Evolutionary conservation across 2,797 vertebrate genomes (phyloP).

Genomic region (Lagocephalus sceleratus): DNA sequence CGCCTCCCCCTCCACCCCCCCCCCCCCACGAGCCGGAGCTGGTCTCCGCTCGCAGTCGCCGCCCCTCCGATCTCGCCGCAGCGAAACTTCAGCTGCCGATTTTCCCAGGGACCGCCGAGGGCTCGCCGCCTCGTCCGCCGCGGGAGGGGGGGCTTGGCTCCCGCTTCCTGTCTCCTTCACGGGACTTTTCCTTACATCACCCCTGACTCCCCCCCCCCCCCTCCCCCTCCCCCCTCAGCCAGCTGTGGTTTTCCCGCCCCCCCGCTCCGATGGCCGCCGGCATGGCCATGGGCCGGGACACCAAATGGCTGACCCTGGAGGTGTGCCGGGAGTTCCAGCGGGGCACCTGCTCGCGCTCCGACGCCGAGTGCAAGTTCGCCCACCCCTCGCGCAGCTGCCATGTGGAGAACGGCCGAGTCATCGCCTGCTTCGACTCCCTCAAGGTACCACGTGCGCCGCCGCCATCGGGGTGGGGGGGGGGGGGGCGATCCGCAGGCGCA

Average conservation of each 20-base stretch:
- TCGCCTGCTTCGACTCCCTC: conserved; percentile 98
- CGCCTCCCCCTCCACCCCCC: too few relatives aligned
- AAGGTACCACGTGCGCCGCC: conserved; percentile 86
- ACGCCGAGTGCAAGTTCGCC: conserved; percentile 97
- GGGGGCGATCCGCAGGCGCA: too few relatives aligned
- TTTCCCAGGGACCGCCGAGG: conserved; percentile 60
- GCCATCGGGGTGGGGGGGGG: background rate
- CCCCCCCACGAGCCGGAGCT: conserved; percentile 55
- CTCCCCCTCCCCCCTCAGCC: conserved; percentile 35
- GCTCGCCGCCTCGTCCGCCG: conserved; percentile 28
- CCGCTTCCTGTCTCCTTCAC: conserved; percentile 19
- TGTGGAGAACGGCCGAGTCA: conserved; percentile 97
- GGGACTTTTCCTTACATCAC: conserved; percentile 34
- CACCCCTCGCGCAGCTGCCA: conserved; percentile 96
- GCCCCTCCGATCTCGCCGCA: conserved; percentile 36
- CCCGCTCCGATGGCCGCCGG: conserved; percentile 81
- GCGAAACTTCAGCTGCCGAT: conserved; percentile 60
- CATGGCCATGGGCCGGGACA: conserved; percentile 93
- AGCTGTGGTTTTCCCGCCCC: conserved; percentile 20
- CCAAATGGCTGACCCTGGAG: conserved; percentile 99
- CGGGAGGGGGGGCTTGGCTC: conserved; percentile 24
- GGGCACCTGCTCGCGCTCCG: conserved; percentile 93
- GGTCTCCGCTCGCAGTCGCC: conserved; percentile 60
- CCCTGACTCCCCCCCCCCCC: conserved; percentile 43
- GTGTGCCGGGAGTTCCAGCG: conserved; percentile 99